Conservation (phyloP, 2,113 vertebrate species). For the Cercocebus atys region DNA sequence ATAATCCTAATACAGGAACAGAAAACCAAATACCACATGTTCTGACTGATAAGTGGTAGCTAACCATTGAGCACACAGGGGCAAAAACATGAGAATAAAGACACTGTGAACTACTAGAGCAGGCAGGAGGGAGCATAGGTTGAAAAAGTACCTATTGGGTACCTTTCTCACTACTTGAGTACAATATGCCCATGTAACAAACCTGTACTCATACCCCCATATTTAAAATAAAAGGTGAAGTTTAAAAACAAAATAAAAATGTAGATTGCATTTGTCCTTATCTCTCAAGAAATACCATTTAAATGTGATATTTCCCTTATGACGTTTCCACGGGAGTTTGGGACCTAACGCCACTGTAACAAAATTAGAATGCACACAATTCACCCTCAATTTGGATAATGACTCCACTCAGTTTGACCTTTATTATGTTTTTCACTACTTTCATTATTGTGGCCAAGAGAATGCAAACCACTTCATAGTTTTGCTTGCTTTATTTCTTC, state of each 20-base stretch:
- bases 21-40: no score
- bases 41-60: no score
- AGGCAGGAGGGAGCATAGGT: no score
- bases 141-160: no score
- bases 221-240: no score
- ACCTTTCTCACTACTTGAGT: no score
- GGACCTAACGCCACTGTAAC: neutral
- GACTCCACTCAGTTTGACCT: neutral
- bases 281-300: neutral
- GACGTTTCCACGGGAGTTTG: neutral
- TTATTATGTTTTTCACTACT: slow-evolving; percentile 1
- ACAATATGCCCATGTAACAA: no score
- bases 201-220: no score
- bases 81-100: no score
- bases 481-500: neutral
- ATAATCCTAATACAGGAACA: no score
- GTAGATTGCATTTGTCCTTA: neutral
- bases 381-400: neutral
- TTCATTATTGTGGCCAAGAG: neutral
- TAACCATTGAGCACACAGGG: no score
- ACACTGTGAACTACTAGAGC: no score
- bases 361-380: neutral
- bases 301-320: neutral
- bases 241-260: neutral
- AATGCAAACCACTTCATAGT: neutral